A percentile compares a stretch with the other conserved stretches of the same genome.
These are phyloP conservation scores for Tetraodon nigroviridis DNA, from an alignment of 2,113 vertebrate genomes.

Conservation along the genomic window DNA sequence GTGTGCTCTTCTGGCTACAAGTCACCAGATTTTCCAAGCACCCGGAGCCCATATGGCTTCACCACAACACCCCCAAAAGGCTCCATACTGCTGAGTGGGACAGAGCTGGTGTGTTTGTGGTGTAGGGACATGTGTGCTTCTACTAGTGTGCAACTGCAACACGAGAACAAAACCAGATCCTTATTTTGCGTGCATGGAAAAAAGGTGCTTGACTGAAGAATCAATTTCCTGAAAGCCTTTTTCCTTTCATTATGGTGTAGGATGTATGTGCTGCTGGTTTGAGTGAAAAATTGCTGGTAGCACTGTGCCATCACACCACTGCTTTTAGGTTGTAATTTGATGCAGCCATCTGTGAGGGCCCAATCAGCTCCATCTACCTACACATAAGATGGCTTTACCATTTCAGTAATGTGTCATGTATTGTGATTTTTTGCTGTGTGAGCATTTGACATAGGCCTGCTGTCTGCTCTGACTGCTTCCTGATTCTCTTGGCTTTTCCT, in stretches of 20 bases:
- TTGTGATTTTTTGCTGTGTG: too few relatives aligned
- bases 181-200: neutral
- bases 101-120: constrained; percentile 52
- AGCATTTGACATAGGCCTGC: too few relatives aligned
- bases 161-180: neutral
- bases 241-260: constrained; percentile 44
- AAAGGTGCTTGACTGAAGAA: constrained; percentile 50
- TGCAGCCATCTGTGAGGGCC: constrained; percentile 31
- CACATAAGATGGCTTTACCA: too few relatives aligned
- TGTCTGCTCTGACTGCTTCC: too few relatives aligned
- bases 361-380: neutral
- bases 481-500: neutral
- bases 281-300: constrained; percentile 51
- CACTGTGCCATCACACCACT: constrained; percentile 55
- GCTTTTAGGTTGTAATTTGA: constrained; percentile 40
- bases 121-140: constrained; percentile 39
- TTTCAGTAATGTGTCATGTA: too few relatives aligned
- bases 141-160: constrained; percentile 13
- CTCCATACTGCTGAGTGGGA: constrained; percentile 54
- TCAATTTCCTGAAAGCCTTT: constrained; percentile 62
- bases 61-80: constrained; percentile 66
- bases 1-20: constrained; percentile 46
- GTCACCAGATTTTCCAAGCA: constrained; percentile 57
- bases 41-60: constrained; percentile 63
- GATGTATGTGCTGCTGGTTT: constrained; percentile 54